Evolutionary conservation across 2,888 invertebrate species (phyloP).

Genomic region (Eustalomyia histrio): DNA sequence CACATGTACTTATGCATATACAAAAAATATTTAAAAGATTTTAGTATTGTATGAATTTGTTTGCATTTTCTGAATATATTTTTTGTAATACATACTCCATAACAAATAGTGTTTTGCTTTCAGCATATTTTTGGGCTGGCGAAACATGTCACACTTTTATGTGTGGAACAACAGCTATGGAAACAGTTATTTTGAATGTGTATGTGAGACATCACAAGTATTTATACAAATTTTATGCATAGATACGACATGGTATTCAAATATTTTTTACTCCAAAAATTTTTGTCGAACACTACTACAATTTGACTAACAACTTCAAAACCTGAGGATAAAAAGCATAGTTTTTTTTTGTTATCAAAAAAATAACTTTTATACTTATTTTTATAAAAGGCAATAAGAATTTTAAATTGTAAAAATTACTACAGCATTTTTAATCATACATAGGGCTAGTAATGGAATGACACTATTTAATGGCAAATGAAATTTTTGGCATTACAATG

Average conservation of each 20-base stretch:
- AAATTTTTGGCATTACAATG: too few species aligned
- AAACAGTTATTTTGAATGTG: not conserved
- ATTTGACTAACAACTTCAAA: not conserved
- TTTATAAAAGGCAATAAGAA: too few species aligned
- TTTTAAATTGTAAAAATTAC: too few species aligned
- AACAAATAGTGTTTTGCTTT: constrained; percentile 21
- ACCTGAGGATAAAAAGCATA: not conserved
- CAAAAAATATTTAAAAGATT: too few species aligned
- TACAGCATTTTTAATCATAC: too few species aligned
- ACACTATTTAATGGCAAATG: too few species aligned
- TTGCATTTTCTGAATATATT: not conserved
- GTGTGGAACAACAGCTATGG: not conserved
- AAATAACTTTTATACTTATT: too few species aligned
- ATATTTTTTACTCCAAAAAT: not conserved
- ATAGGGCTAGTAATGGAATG: too few species aligned
- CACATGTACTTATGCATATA: too few species aligned
- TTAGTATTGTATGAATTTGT: too few species aligned
- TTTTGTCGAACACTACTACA: not conserved
- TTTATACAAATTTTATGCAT: not conserved
- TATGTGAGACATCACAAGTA: not conserved
- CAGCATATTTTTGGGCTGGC: constrained; percentile 54
- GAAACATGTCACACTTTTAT: constrained; percentile 49
- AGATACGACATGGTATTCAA: not conserved
- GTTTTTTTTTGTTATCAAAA: too few species aligned
- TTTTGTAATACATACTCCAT: constrained; percentile 19